A percentile compares a stretch with the other conserved stretches of the same genome.
These are phyloP conservation scores for Seriola dumerili DNA, from an alignment of 2,113 vertebrate genomes.

Conservation along the genomic window DNA sequence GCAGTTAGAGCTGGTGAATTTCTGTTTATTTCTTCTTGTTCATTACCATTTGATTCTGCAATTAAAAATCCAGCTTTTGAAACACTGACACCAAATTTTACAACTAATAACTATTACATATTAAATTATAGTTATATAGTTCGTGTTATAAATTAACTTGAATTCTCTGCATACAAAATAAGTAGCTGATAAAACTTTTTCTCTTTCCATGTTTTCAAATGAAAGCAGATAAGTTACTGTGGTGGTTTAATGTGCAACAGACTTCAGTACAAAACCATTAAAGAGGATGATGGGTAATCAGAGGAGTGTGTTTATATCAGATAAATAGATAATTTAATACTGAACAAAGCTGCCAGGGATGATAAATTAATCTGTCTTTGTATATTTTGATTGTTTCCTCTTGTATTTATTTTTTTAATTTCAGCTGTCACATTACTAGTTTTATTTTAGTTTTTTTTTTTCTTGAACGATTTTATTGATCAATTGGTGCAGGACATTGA, in stretches of 20 bases:
- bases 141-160: neutral
- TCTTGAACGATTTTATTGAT: neutral
- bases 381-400: constrained; percentile 50
- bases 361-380: constrained; percentile 23
- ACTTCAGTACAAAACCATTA: neutral
- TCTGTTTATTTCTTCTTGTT: too few relatives aligned
- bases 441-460: neutral
- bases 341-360: constrained; percentile 45
- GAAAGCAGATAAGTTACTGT: neutral
- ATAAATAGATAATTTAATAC: constrained; percentile 1
- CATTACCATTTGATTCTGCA: too few relatives aligned
- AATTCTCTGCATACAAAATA: neutral
- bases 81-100: neutral
- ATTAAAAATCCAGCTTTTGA: neutral
- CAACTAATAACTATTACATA: neutral
- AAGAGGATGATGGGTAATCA: constrained; percentile 10
- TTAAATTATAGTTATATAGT: neutral
- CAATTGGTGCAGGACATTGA: constrained; percentile 37
- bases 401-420: constrained; percentile 62
- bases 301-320: constrained; percentile 6
- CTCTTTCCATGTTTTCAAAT: neutral
- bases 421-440: constrained; percentile 12
- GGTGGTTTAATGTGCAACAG: neutral
- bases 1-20: too few relatives aligned
- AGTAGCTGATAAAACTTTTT: too few relatives aligned